Base-by-base conservation (phyloP, 2,797 vertebrate species). In the Garrulus glandarius region DNA sequence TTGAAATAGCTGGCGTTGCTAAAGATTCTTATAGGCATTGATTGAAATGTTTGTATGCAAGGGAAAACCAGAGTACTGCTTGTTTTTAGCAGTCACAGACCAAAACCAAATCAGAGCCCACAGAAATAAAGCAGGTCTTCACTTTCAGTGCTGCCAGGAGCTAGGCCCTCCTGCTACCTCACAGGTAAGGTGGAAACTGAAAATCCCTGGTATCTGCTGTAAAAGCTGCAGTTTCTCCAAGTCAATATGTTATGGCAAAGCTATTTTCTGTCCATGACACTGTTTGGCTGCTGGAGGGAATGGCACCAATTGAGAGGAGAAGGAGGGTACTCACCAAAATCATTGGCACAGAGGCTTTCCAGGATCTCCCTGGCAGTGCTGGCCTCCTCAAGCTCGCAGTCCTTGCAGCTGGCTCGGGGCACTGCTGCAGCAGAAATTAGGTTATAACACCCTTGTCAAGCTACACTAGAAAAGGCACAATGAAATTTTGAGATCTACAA, bases 361-460 rank as follows among this genome's bases (percentile, higher is more conserved):
- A 99, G 97, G 75, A 98, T 97, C 43, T 98, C 98, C 90, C 98
- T 98, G 84, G 97, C 75, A 24, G 98, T 98, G 44, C 97, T 96
- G 37, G 96, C 94, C 44, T 98, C 98, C 84, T 99, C 98, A 74
- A 99, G 97, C 91, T 99, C 98, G 9, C 98, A 99, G 76, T 99
- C 99, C 57, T 93, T 98, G 92, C 98, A 99, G 97, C 99, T 99
- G 77, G 98, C 98, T 90, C 97, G 92, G 32, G 98, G 98, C 68
- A 98, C 98, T 98, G 95, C 92, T 97, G 96, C 96, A 93, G 89
- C 64, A 95, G 56, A 96, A 74, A 72, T 68, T 26, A 18, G 43
- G 43, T 95, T 94, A 36, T 53, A 87, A 47, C 34, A 41, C 50
- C 63, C 16, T 37, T 50, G 53, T 79, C 71, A 52, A 27, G 24